Evolutionary conservation across 2,888 invertebrate species (phyloP).

Genomic region (Tetragnatha montana): DNA sequence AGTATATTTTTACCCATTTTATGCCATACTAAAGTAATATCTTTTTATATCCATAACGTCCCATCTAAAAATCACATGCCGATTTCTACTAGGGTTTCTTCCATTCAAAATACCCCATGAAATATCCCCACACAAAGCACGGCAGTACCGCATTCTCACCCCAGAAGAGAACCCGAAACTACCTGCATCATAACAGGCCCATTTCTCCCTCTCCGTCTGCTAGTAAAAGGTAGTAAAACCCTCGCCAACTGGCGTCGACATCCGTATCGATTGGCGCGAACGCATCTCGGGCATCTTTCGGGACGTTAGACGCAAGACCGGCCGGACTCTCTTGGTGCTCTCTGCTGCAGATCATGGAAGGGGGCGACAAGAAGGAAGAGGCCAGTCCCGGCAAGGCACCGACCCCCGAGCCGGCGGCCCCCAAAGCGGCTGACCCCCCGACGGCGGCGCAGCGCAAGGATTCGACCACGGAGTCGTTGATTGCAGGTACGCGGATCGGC

Average conservation of each 20-base stretch:
- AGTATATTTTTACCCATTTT: too few species aligned
- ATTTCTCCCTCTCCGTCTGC: too few species aligned
- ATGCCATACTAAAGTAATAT: too few species aligned
- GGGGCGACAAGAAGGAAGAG: background rate
- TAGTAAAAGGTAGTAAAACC: background rate
- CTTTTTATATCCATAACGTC: too few species aligned
- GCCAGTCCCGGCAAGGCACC: too few species aligned
- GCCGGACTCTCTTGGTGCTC: conserved; percentile 6
- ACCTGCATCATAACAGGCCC: too few species aligned
- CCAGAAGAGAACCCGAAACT: too few species aligned
- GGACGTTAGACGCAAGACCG: conserved; percentile 53
- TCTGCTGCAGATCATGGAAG: conserved; percentile 29
- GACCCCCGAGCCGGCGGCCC: background rate
- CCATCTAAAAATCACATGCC: too few species aligned
- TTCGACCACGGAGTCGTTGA: conserved; percentile 44
- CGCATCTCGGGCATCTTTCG: conserved; percentile 42
- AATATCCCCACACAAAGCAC: too few species aligned
- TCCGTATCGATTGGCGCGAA: conserved; percentile 33
- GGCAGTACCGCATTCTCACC: background rate
- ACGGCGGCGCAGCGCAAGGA: conserved; percentile 22
- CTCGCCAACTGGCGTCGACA: conserved; percentile 41
- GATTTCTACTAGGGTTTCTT: too few species aligned
- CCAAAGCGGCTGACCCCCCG: conserved; percentile 7
- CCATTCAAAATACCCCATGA: too few species aligned
- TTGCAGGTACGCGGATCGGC: conserved; percentile 30